Evolutionary conservation across 2,113 vertebrate species (phyloP), one percentile per base, ranked within the genome.

Genomic region (Propithecus coquereli): DNA sequence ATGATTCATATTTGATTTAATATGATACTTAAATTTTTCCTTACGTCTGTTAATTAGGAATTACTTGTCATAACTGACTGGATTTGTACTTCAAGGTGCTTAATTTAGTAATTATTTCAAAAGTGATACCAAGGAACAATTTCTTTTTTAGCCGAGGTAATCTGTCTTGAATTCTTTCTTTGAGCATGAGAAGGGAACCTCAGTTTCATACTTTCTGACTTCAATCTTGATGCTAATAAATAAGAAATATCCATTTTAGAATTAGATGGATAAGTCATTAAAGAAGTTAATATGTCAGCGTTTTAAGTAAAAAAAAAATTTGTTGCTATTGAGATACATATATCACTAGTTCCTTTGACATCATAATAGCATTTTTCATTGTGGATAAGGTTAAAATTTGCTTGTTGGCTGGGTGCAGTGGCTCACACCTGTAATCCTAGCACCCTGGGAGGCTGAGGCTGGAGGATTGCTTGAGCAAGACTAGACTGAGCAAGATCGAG

Each of bases 1-100:
- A 50, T 97, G 54, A 95, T 82, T 57, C 32, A 95, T 30, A 57
- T 92, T 86, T 89, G 17, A 89, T 95, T 85, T 96, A 93, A 45
- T 71, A 82, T 89, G n/a, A 93, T 79, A 79, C 4, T 79, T 90
- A 80, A 77, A 43, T 65, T 94, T 94, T 97, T 85, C 52, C 86
- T 93, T 45, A 65, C 11, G 8, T 97, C 5, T 85, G 2, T 37
- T 63, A 92, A 32, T 37, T 96, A 87, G 27, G 40, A 27, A 88
- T 87, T 83, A 30, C 73, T 79, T 83, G 27, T 74, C 8, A 91
- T 59, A 91, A 10, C 37, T 61, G 79, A 63, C 43, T 90, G 27
- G 80, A 87, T 96, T 87, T 92, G 13, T 61, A 47, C 80, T 52
- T 92, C 6, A 74, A 0, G 86, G 32, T 92, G 23, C 40, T 86